Base-by-base conservation (phyloP, 2,113 vertebrate species). In the Hyperoodon ampullatus region DNA sequence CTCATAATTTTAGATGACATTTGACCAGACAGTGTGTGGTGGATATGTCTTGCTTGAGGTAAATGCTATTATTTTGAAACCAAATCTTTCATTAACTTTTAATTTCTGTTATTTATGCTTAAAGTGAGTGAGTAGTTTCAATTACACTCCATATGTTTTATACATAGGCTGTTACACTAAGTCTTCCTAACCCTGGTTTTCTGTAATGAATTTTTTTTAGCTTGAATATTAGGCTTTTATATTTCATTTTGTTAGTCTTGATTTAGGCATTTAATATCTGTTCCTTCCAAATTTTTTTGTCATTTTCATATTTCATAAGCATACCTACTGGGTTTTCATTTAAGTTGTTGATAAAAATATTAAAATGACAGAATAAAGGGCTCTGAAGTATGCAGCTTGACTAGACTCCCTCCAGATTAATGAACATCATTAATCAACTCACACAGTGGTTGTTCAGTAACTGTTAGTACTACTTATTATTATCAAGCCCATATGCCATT, bases 221-320 rank as follows among this genome's bases (percentile, higher is more conserved):
- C 66, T 90, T 77, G 87, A 60, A 53, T 94, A 35, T 66, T 70
- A 84, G 47, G 16, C 15, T 72, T 96, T 87, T 70, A 50, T 24
- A 58, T 93, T 88, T 83, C 30, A 70, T 80, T 90, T 92, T 72
- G 23, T 88, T 84, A 86, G 35, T 81, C 58, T 92, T 83, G 39
- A 88, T 50, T 88, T 92, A 93, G 53, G 6, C 28, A 83, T 89
- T 93, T 85, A 92, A 75, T 80, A 50, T 16, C 21, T 42, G 3
- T 66, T 81, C 28, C 88, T 85, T 78, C 9, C 47, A n/a, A 9
- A 66, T 88, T 78, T 74, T 35, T 24, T 30, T 0, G 53, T 95
- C 75, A 85, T 97, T 80, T 94, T 92, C 33, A 23, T 77, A 89
- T 77, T 94, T 92, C 6, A 6, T 95, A 87, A 44, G 26, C 23